phyloP scores from a whole-genome alignment of 1,140 invertebrate species.

The Drosophila rufa region DNA sequence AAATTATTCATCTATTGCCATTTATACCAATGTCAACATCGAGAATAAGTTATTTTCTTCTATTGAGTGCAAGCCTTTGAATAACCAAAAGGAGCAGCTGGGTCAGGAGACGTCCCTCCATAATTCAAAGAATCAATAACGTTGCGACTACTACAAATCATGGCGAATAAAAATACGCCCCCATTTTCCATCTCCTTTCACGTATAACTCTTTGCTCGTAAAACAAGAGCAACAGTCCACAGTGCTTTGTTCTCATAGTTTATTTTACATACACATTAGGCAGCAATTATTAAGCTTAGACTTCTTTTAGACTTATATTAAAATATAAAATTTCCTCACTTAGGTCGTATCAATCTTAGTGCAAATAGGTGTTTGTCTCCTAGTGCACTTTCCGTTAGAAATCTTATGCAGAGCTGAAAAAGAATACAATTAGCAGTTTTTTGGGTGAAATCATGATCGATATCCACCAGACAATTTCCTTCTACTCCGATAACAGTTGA shows the following conservation, averaged over 20 bases:
- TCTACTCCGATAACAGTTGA: too few relatives aligned
- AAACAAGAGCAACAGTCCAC: conserved; percentile 40
- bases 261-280: conserved; percentile 49
- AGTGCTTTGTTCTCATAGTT: conserved; percentile 49
- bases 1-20: conserved; percentile 11
- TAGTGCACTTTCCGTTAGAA: too few relatives aligned
- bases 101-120: conserved; percentile 25
- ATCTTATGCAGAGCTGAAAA: too few relatives aligned
- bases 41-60: conserved; percentile 16
- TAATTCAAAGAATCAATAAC: conserved; percentile 44
- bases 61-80: conserved; percentile 15
- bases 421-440: too few relatives aligned
- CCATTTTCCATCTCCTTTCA: not conserved
- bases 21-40: conserved; percentile 12
- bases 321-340: too few relatives aligned
- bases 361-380: too few relatives aligned
- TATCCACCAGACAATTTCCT: too few relatives aligned
- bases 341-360: too few relatives aligned
- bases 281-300: too few relatives aligned
- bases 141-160: conserved; percentile 48
- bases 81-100: conserved; percentile 20
- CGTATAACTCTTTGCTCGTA: not conserved
- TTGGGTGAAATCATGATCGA: too few relatives aligned
- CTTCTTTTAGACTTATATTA: too few relatives aligned
- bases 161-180: conserved; percentile 32